Evolutionary conservation across 2,888 invertebrate genomes (phyloP).

Genomic region (Thymelicus lineola): DNA sequence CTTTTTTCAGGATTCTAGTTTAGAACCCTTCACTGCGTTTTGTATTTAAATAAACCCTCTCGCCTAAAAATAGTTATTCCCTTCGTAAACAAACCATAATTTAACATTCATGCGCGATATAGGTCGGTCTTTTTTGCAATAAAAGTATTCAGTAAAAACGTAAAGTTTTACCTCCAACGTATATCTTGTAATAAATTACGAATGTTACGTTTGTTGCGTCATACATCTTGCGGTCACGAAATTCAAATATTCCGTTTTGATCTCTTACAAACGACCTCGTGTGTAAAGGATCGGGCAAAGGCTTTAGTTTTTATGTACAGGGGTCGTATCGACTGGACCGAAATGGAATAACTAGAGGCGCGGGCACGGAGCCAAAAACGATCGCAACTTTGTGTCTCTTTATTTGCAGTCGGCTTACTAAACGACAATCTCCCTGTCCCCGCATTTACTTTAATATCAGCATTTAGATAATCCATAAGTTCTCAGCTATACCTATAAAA

Average conservation of each 20-base stretch:
- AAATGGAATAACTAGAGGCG: conserved; percentile 54
- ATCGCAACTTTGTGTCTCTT: conserved; percentile 60
- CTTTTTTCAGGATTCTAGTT: no score
- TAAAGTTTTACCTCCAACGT: neutral
- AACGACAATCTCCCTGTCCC: conserved; percentile 58
- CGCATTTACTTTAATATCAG: conserved; percentile 52
- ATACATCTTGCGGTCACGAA: conserved; percentile 39
- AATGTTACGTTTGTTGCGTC: conserved; percentile 20
- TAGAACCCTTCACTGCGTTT: no score
- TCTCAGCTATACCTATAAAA: conserved; percentile 10
- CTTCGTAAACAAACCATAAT: no score
- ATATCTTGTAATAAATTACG: conserved; percentile 17
- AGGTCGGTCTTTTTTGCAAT: no score
- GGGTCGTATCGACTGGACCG: conserved; percentile 50
- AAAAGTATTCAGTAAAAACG: neutral
- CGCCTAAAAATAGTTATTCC: no score
- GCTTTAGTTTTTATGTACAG: conserved; percentile 57
- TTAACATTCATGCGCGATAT: no score
- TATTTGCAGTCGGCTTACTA: conserved; percentile 66
- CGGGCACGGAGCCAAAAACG: conserved; percentile 69
- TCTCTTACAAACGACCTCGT: conserved; percentile 51
- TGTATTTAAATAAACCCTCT: no score
- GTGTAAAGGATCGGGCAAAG: conserved; percentile 51
- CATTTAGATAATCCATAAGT: conserved; percentile 41
- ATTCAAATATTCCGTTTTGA: conserved; percentile 47